These are phyloP conservation scores for Salmo trutta DNA, from an alignment of 2,797 vertebrate species.

Conservation along the genomic window DNA sequence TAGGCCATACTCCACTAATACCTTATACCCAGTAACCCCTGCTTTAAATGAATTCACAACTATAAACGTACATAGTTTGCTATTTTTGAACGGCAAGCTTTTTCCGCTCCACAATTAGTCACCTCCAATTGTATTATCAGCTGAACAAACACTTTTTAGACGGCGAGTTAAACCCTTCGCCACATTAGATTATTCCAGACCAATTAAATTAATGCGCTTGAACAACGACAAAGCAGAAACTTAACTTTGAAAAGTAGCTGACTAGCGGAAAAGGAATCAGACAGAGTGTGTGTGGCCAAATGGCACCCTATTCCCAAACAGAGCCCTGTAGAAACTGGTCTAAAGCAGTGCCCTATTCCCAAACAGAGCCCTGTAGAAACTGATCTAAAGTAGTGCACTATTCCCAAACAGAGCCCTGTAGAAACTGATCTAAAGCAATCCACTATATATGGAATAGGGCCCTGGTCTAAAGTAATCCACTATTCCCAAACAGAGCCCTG, in stretches of 20 bases:
- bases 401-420: too few relatives aligned
- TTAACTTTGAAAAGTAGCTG: background rate
- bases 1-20: background rate
- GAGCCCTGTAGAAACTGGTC: background rate
- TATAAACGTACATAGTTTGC: background rate
- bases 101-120: background rate
- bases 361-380: too few relatives aligned
- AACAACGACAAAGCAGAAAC: background rate
- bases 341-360: background rate
- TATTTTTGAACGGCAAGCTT: background rate
- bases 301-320: background rate
- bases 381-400: too few relatives aligned
- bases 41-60: background rate
- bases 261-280: too few relatives aligned
- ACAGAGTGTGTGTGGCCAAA: background rate
- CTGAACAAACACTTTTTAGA: background rate
- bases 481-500: background rate
- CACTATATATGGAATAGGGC: too few relatives aligned
- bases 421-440: too few relatives aligned
- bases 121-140: background rate
- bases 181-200: background rate
- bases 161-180: background rate
- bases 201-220: constrained; percentile 1
- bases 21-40: background rate
- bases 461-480: background rate